Percentiles rank a stretch among this genome's conserved stretches.
Conservation (phyloP, 2,888 invertebrate species). For the Galerucella calmariensis region DNA sequence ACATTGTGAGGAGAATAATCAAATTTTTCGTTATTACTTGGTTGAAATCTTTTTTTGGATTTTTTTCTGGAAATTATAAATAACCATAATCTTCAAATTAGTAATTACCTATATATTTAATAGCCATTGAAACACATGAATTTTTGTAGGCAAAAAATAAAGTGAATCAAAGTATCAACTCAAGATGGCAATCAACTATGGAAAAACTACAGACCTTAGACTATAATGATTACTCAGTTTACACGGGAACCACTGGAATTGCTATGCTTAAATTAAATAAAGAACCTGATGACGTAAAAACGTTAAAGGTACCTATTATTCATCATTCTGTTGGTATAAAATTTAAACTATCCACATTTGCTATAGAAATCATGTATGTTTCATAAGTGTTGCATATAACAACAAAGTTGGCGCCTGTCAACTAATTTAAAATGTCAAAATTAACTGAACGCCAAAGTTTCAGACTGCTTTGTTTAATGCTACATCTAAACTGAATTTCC, state of each 20-base stretch:
- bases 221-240: slow-evolving; percentile 73
- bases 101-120: no score
- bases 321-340: no score
- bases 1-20: no score
- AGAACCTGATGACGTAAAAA: slow-evolving; percentile 52
- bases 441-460: no score
- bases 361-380: no score
- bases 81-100: slow-evolving; percentile 44
- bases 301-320: slow-evolving; percentile 52
- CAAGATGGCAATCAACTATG: slow-evolving; percentile 64
- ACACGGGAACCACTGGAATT: slow-evolving; percentile 81
- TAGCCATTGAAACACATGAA: background rate
- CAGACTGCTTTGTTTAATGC: no score
- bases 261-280: slow-evolving; percentile 73
- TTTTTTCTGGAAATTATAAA: slow-evolving; percentile 67
- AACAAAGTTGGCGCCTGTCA: no score
- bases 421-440: no score
- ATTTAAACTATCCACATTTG: no score
- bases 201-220: slow-evolving; percentile 64
- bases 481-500: no score
- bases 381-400: no score
- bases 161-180: slow-evolving; percentile 53
- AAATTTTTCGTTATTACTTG: background rate
- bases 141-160: slow-evolving; percentile 51
- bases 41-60: slow-evolving; percentile 35